These are phyloP conservation scores for Cheirogaleus medius DNA, from an alignment of 2,113 vertebrate genomes.

Conservation along the genomic window DNA sequence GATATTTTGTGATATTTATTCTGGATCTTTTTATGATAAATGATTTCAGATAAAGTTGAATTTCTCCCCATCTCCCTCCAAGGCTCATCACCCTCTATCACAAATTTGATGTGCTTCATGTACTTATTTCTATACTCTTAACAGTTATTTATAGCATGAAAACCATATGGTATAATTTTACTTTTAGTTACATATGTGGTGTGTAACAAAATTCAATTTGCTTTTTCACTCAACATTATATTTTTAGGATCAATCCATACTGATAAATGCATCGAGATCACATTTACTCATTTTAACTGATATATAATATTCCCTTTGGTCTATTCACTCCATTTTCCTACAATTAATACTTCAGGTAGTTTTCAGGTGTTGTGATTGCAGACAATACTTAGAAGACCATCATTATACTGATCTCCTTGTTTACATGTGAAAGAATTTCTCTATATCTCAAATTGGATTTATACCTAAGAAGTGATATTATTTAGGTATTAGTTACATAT, in stretches of 20 bases:
- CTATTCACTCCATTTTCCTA: not conserved
- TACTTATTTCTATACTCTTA: slow-evolving; percentile 2
- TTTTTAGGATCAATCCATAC: not conserved
- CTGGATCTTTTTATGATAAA: slow-evolving; percentile 1
- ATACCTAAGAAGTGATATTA: not conserved
- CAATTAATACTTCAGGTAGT: not conserved
- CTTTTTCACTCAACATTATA: not conserved
- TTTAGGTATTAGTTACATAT: not conserved
- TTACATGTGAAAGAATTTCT: not conserved
- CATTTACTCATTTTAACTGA: not conserved
- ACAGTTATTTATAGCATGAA: not conserved
- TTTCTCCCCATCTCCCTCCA: not conserved
- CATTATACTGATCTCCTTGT: not conserved
- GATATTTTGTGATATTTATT: not conserved
- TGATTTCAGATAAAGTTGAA: not conserved
- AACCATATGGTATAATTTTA: not conserved
- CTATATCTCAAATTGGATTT: not conserved
- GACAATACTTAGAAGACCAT: not conserved
- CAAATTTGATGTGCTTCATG: not conserved
- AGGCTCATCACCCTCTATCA: not conserved
- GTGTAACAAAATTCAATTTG: not conserved
- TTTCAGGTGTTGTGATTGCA: not conserved
- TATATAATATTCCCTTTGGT: not conserved
- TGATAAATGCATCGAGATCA: not conserved
- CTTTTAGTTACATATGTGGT: not conserved